phyloP scores from a whole-genome alignment of 2,888 invertebrate genomes.

The Eupsilia transversa region DNA sequence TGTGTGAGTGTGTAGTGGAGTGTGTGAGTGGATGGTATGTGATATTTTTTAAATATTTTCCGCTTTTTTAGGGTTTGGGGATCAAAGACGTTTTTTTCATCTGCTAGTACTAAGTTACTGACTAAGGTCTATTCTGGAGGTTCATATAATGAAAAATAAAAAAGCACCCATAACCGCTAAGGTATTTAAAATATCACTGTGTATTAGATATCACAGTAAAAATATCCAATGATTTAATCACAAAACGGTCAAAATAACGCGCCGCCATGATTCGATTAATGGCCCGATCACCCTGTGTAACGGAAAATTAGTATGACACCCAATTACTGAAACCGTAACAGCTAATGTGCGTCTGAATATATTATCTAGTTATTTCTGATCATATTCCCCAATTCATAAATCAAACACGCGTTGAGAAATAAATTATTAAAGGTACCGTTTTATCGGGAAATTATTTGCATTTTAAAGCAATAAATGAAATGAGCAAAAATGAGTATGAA shows the following conservation, averaged over 20 bases:
- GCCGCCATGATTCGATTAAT: slow-evolving; percentile 33
- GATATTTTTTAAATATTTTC: not conserved
- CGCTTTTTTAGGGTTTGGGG: not conserved
- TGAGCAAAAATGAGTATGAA: slow-evolving; percentile 46
- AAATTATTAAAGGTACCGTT: slow-evolving; percentile 24
- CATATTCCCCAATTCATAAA: slow-evolving; percentile 40
- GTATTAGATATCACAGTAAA: not conserved
- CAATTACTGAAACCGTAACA: slow-evolving; percentile 38
- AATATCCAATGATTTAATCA: not conserved
- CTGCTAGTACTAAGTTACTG: not conserved
- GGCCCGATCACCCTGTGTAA: slow-evolving; percentile 15
- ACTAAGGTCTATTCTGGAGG: not conserved
- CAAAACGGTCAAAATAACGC: slow-evolving; percentile 19
- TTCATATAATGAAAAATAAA: not conserved
- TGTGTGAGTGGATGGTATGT: not conserved
- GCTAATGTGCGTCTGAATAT: slow-evolving; percentile 42
- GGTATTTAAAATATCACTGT: not conserved
- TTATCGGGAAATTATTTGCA: slow-evolving; percentile 51
- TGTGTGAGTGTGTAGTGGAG: not conserved
- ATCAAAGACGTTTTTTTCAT: not conserved
- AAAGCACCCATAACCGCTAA: not conserved
- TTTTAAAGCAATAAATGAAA: slow-evolving; percentile 51
- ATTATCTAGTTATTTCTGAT: slow-evolving; percentile 31
- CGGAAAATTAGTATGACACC: slow-evolving; percentile 49
- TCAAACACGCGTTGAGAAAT: slow-evolving; percentile 29